Base-by-base conservation (phyloP, 2,113 vertebrate species). In the Peromyscus leucopus region DNA sequence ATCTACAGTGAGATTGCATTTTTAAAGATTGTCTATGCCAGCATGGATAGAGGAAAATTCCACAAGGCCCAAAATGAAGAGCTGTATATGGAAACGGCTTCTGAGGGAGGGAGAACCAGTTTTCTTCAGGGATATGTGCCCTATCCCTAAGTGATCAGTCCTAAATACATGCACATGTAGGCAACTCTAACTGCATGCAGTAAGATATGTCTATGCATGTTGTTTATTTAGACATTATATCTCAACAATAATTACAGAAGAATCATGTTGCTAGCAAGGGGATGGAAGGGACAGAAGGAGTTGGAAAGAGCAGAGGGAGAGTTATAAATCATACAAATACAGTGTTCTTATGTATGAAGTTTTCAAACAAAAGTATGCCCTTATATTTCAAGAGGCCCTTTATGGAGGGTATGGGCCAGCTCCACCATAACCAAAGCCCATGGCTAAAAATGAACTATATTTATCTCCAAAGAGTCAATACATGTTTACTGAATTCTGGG, bases 361-460 rank as follows among this genome's bases (percentile, higher is more conserved):
- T n/a, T 55, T 83, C 36, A 83, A 57, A 83, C 39, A 83, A 98
- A 96, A 94, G 92, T 76, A 83, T 78, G 9, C 59, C 71, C 90
- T 65, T 33, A 46, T 85, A 90, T 94, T 96, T 92, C 80, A 97
- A 95, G 75, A 85, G 59, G 48, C n/a, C 69, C 78, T 96, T 93
- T 92, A 95, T 90, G 96, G 8, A 19, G 24, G 39, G 2, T 13
- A 33, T 48, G 26, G 7, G 24, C 83, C 79, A 85, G 46, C 33
- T 80, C 65, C 46, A 94, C 42, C 89, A 51, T 2, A 89, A 71
- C 87, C 80, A 96, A 95, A 96, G 59, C 79, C 74, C n/a, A 39
- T 85, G 48, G 46, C 85, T 55, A 26, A 88, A 80, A 96, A 86
- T 76, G 12, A 91, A 95, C 83, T 28, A 17, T 63, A 78, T 90